phyloP scores from a whole-genome alignment of 2,797 vertebrate species.

The Lindbergichthys nudifrons region DNA sequence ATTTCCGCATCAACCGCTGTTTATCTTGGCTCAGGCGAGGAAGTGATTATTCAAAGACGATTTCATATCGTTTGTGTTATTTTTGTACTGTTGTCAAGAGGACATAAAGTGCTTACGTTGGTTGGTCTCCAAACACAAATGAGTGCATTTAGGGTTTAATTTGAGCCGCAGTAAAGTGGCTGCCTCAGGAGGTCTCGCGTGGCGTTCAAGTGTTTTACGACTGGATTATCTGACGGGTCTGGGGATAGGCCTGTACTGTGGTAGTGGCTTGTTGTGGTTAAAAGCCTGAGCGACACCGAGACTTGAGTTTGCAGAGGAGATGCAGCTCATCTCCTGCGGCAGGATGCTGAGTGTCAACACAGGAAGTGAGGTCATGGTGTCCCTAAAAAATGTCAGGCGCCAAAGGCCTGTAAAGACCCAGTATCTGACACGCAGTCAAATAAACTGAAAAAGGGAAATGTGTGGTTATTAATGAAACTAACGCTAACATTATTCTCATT shows the following conservation, averaged over 20 bases:
- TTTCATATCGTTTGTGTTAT: constrained; percentile 38
- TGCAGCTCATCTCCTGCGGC: constrained; percentile 67
- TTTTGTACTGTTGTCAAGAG: constrained; percentile 20
- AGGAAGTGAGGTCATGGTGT: constrained; percentile 82
- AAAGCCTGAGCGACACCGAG: constrained; percentile 29
- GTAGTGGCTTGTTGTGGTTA: constrained; percentile 44
- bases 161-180: constrained; percentile 55
- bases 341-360: constrained; percentile 78
- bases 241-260: constrained; percentile 14
- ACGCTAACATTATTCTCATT: constrained; percentile 32
- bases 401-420: constrained; percentile 32
- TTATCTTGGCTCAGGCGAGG: constrained; percentile 39
- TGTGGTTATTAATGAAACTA: constrained; percentile 29
- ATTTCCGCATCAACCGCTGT: constrained; percentile 51
- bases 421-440: constrained; percentile 18
- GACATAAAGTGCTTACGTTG: constrained; percentile 44
- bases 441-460: constrained; percentile 1
- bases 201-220: constrained; percentile 56
- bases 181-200: constrained; percentile 39
- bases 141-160: constrained; percentile 61
- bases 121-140: constrained; percentile 58
- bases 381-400: constrained; percentile 47
- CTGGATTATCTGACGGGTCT: constrained; percentile 52
- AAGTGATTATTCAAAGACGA: constrained; percentile 58
- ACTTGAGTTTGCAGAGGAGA: constrained; percentile 52